Base-by-base conservation (phyloP, 2,113 vertebrate genomes). In the Eidolon helvum region DNA sequence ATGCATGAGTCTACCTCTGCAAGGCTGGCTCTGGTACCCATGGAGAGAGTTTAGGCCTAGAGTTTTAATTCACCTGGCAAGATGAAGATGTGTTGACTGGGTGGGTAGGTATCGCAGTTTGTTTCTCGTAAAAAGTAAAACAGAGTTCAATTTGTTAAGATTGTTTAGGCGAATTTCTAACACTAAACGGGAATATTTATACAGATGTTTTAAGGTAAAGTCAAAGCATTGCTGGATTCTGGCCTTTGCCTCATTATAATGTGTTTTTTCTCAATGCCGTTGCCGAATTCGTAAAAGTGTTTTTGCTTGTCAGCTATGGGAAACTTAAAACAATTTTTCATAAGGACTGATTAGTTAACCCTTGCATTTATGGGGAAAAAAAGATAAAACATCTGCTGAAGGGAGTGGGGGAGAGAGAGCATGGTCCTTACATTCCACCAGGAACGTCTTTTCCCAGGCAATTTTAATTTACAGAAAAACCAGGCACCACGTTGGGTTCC, bases 271-370 rank as follows among this genome's bases (percentile, higher is more conserved):
- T 92, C 30, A 1, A 2, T 50, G 2, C 72, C 18, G 10, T 16
- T 40, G 71, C 35, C 30, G 61, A 95, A 88, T 87, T 95, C 75
- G 57, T 77, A 10, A 26, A 88, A 35, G 69, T 59, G 6, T 50
- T 78, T 95, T 72, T 93, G 66, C 71, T 89, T 68, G 26, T 91
- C 69, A 38, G 21, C 93, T 82, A 28, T 90, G 59, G 50, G 61
- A 93, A 75, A 77, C 69, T 55, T 59, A 55, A 84, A 48, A 61
- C 5, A 15, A 0, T 45, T 93, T 69, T 68, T 75, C 74, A n/a
- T 0, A 28, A 94, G 30, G 40, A 65, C 26, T 24, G 22, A 72
- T 97, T 24, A 45, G 43, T 79, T 74, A 21, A 59, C 71, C 57
- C 18, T 83, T 82, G 7, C 7, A 1, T 78, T 84, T 95, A 80